Conservation (phyloP, 2,797 vertebrate species). For the Setipinna tenuifilis region DNA sequence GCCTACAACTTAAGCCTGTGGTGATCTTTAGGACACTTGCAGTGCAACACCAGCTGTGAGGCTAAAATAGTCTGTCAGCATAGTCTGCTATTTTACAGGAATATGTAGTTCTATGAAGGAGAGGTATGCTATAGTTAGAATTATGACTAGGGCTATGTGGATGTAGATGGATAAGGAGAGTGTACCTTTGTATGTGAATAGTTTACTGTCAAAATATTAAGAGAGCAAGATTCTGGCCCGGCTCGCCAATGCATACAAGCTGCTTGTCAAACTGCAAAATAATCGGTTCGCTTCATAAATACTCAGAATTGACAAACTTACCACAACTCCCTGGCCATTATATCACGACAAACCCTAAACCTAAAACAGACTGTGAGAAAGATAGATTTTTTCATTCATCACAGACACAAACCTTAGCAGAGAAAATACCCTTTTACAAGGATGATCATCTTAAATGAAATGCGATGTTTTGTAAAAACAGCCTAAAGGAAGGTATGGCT, state of each 20-base stretch:
- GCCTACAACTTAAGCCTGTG: too few relatives aligned
- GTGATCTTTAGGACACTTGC: too few relatives aligned
- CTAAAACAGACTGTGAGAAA: neutral
- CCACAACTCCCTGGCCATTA: neutral
- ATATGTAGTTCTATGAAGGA: too few relatives aligned
- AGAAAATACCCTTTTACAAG: neutral
- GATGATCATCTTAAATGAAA: neutral
- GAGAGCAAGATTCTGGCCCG: neutral
- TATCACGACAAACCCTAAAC: neutral
- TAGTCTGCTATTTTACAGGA: too few relatives aligned
- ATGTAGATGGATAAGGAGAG: neutral
- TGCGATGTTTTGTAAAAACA: neutral
- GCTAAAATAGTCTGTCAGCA: too few relatives aligned
- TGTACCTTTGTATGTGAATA: neutral
- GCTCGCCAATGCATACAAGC: neutral
- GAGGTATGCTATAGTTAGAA: too few relatives aligned
- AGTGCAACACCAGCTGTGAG: too few relatives aligned
- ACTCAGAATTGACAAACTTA: neutral
- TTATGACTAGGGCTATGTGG: too few relatives aligned
- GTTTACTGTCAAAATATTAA: constrained; percentile 7
- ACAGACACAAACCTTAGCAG: neutral
- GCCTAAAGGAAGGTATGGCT: neutral
- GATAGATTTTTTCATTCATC: neutral
- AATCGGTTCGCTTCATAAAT: neutral
- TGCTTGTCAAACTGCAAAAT: neutral